A percentile compares a stretch with the other conserved stretches of the same genome.
These are phyloP conservation scores for Pteronotus mesoamericanus DNA, from an alignment of 2,797 vertebrate species.

Conservation along the genomic window DNA sequence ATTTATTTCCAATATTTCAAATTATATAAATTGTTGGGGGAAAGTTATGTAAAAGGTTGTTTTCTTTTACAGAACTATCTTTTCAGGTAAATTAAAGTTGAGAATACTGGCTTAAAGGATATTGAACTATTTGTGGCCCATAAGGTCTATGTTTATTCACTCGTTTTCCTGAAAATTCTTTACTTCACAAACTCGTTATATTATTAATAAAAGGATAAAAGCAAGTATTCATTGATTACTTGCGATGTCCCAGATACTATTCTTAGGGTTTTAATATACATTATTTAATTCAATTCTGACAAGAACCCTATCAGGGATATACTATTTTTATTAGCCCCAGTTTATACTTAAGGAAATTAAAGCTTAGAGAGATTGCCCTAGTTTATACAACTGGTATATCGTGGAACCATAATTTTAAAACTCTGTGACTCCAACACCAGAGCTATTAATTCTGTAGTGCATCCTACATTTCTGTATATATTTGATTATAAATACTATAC, in stretches of 20 bases:
- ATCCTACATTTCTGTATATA: background rate
- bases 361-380: constrained; percentile 55
- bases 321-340: constrained; percentile 64
- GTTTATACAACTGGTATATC: background rate
- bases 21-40: background rate
- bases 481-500: background rate
- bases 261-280: constrained; percentile 19
- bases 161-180: background rate
- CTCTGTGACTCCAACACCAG: background rate
- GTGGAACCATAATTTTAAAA: background rate
- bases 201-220: constrained; percentile 46
- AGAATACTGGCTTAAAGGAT: background rate
- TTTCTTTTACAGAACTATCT: background rate
- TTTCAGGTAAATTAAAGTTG: background rate
- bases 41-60: background rate
- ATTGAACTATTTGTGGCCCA: background rate
- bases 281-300: constrained; percentile 52
- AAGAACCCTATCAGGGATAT: constrained; percentile 29
- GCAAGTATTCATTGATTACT: constrained; percentile 43
- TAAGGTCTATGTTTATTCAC: background rate
- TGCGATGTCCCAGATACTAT: constrained; percentile 51
- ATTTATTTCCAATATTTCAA: constrained; percentile 8
- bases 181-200: background rate
- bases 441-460: background rate
- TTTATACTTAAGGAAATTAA: constrained; percentile 64